A percentile compares a stretch with the other conserved stretches of the same genome.
These are phyloP conservation scores for Philantomba maxwellii DNA, from an alignment of 2,113 vertebrate species.

Conservation along the genomic window DNA sequence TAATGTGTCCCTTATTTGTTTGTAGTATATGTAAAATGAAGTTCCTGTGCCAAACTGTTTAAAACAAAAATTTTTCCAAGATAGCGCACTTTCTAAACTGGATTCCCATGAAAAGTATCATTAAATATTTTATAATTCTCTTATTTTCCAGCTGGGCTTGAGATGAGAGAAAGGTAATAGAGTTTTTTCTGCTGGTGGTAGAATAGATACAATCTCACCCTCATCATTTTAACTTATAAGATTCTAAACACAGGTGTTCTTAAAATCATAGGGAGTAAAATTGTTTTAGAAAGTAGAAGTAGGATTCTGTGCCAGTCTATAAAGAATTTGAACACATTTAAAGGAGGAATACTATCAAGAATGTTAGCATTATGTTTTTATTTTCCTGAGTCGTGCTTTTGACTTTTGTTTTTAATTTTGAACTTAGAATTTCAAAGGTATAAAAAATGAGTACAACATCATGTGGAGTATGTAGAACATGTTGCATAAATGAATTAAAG, in stretches of 20 bases:
- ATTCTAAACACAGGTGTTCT: slow-evolving; percentile 17
- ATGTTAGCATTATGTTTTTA: background rate
- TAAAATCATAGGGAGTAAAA: background rate
- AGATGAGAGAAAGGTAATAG: slow-evolving; percentile 44
- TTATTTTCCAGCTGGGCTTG: slow-evolving; percentile 58
- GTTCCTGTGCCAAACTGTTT: background rate
- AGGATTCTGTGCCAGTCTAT: background rate
- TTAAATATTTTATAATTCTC: slow-evolving; percentile 67
- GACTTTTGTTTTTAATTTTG: slow-evolving; percentile 6
- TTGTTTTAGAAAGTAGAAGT: background rate
- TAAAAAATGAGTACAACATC: background rate
- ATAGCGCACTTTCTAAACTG: slow-evolving; percentile 31
- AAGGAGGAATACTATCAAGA: background rate
- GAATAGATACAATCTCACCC: background rate
- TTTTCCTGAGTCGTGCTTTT: background rate
- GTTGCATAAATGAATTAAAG: background rate
- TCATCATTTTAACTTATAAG: slow-evolving; percentile 63
- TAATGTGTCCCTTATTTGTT: slow-evolving; percentile 27
- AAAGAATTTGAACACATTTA: slow-evolving; percentile 35
- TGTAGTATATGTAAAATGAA: background rate
- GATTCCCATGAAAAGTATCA: slow-evolving; percentile 48
- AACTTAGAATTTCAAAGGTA: slow-evolving; percentile 19
- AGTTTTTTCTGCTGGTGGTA: slow-evolving; percentile 52
- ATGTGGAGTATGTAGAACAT: background rate
- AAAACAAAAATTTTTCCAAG: slow-evolving; percentile 50